Evolutionary conservation across 2,888 invertebrate genomes (phyloP).

Genomic region (Ochlodes sylvanus): DNA sequence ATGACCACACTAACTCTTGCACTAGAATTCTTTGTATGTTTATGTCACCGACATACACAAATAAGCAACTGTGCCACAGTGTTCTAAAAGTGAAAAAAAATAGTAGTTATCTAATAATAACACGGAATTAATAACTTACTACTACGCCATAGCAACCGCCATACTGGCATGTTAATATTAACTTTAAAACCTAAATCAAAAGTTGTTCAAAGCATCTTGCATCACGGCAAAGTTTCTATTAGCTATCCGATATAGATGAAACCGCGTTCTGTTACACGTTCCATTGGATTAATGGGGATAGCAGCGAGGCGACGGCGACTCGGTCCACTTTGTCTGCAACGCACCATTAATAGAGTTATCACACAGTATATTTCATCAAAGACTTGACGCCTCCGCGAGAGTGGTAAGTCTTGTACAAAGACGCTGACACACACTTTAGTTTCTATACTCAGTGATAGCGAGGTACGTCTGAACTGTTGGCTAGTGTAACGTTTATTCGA

Average conservation of each 20-base stretch:
- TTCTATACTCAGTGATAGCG: neutral
- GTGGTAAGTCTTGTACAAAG: conserved; percentile 29
- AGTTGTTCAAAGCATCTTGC: neutral
- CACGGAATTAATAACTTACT: too few relatives aligned
- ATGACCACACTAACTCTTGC: too few relatives aligned
- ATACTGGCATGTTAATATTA: too few relatives aligned
- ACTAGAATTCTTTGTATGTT: too few relatives aligned
- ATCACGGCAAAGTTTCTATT: neutral
- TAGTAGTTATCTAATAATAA: too few relatives aligned
- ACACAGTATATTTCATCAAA: conserved; percentile 35
- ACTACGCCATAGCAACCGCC: too few relatives aligned
- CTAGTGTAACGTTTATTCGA: neutral
- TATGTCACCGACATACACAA: too few relatives aligned
- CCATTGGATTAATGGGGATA: conserved; percentile 11
- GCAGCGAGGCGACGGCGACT: neutral
- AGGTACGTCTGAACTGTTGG: neutral
- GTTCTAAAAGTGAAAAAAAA: too few relatives aligned
- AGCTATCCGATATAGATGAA: neutral
- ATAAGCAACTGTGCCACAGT: too few relatives aligned
- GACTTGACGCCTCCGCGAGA: conserved; percentile 31
- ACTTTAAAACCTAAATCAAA: too few relatives aligned
- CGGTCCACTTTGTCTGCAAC: conserved; percentile 12
- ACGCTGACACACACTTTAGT: conserved; percentile 26
- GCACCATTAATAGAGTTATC: conserved; percentile 35
- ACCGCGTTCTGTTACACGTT: neutral